phyloP scores from a whole-genome alignment of 2,113 vertebrate genomes.

The Peucedramus taeniatus region DNA sequence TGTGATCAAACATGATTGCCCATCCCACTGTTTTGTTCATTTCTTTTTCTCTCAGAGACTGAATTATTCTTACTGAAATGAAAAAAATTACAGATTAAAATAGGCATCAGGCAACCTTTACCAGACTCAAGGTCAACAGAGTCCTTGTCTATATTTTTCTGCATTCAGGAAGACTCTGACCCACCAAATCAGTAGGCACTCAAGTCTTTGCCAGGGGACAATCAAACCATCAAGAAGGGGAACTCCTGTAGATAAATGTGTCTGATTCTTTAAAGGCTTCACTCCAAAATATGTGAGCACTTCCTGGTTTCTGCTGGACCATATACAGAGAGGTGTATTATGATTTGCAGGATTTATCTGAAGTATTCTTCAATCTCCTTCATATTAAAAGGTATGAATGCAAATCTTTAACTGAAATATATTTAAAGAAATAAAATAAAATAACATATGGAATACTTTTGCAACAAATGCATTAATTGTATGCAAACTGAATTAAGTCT shows the following conservation, averaged over 20 bases:
- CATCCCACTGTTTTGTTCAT: accelerated
- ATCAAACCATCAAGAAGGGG: not conserved
- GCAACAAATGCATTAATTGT: constrained; percentile 45
- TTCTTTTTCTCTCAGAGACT: not conserved
- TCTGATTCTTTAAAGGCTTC: not conserved
- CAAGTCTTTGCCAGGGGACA: not conserved
- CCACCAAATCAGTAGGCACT: not conserved
- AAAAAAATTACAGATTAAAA: not conserved
- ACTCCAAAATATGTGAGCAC: not conserved
- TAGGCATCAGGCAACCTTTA: not conserved
- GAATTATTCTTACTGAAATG: not conserved
- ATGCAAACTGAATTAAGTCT: constrained; percentile 43
- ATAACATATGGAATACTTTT: not conserved
- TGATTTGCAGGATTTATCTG: not conserved
- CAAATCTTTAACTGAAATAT: not conserved
- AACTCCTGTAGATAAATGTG: not conserved
- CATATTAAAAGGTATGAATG: not conserved
- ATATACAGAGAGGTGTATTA: not conserved
- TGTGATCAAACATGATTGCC: not conserved
- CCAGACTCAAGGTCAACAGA: not conserved
- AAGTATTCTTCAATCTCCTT: not conserved
- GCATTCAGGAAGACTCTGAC: not conserved
- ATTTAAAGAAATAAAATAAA: constrained; percentile 2
- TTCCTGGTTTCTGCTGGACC: not conserved
- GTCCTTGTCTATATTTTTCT: not conserved